phyloP scores from a whole-genome alignment of 2,888 invertebrate genomes.

The Caradrina clavipalpis region DNA sequence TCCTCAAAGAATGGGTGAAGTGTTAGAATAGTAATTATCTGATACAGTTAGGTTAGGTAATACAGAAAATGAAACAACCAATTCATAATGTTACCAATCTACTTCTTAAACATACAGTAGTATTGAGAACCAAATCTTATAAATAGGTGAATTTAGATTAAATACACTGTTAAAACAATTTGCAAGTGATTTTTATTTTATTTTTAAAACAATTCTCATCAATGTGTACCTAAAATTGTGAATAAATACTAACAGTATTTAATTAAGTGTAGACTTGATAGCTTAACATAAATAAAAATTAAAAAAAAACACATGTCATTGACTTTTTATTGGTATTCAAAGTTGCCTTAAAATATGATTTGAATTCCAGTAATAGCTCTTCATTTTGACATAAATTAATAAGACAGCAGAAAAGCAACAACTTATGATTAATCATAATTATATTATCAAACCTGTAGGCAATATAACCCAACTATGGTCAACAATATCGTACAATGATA shows the following conservation, averaged over 20 bases:
- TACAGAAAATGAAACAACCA: conserved; percentile 62
- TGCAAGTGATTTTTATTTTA: conserved; percentile 55
- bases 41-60: conserved; percentile 7
- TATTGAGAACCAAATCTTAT: conserved; percentile 79
- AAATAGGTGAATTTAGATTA: conserved; percentile 66
- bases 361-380: conserved; percentile 24
- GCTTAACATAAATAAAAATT: conserved; percentile 37
- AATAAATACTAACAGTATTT: conserved; percentile 38
- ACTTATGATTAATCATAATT: conserved; percentile 37
- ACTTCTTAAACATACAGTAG: conserved; percentile 82
- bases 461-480: conserved; percentile 50
- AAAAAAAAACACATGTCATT: conserved; percentile 55
- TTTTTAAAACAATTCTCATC: conserved; percentile 38
- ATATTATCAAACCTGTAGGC: conserved; percentile 33
- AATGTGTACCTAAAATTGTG: conserved; percentile 44
- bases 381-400: conserved; percentile 35
- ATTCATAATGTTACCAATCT: conserved; percentile 77
- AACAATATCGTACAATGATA: conserved; percentile 63
- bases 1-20: conserved; percentile 83
- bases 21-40: conserved; percentile 77
- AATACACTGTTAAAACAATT: conserved; percentile 62
- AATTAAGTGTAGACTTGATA: conserved; percentile 42
- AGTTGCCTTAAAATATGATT: conserved; percentile 21
- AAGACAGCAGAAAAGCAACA: conserved; percentile 55
- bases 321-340: conserved; percentile 17